Conservation (phyloP, 2,888 invertebrate species). For the Tetanocera ferruginea region DNA sequence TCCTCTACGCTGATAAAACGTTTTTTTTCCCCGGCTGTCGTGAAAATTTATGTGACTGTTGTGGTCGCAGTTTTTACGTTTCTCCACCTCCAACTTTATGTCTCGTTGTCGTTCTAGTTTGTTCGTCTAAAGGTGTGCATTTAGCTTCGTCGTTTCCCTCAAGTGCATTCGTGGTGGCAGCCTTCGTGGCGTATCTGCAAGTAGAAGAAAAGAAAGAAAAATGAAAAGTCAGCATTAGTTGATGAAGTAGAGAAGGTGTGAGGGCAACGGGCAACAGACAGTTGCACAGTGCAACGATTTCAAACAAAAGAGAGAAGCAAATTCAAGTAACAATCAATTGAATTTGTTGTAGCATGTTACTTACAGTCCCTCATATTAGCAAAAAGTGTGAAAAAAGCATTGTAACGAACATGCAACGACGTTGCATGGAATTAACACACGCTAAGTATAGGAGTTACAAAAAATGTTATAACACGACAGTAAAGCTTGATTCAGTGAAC, state of each 20-base stretch:
- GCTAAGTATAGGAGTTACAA: too few species aligned
- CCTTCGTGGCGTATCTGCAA: not conserved
- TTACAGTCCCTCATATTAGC: too few species aligned
- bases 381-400: too few species aligned
- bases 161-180: constrained; percentile 20
- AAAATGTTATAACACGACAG: too few species aligned
- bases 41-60: constrained; percentile 33
- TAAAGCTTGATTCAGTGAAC: too few species aligned
- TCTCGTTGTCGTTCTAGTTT: not conserved
- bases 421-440: too few species aligned
- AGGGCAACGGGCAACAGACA: not conserved
- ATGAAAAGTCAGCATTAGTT: constrained; percentile 14
- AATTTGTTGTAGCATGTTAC: too few species aligned
- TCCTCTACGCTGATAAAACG: constrained; percentile 30
- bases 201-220: constrained; percentile 9
- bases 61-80: not conserved
- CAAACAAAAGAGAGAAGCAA: not conserved
- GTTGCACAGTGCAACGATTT: not conserved
- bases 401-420: too few species aligned
- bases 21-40: not conserved
- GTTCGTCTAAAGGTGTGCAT: too few species aligned
- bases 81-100: not conserved
- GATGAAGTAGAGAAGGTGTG: not conserved
- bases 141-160: not conserved
- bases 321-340: not conserved